phyloP scores from a whole-genome alignment of 2,888 invertebrate genomes.

The Limenitis arthemis region DNA sequence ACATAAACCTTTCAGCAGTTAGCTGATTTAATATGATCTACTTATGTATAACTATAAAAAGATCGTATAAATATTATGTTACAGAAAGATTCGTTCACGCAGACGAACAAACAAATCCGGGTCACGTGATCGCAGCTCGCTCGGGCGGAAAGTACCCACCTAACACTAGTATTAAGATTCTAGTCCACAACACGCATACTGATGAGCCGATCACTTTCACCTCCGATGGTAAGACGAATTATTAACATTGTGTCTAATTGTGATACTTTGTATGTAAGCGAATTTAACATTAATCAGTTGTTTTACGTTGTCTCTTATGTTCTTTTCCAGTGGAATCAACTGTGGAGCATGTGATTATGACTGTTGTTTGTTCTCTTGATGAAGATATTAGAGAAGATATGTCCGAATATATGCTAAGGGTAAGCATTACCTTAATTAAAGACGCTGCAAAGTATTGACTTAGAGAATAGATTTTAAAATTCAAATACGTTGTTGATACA shows the following conservation, averaged over 20 bases:
- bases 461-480: background rate
- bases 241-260: background rate
- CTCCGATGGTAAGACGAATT: slow-evolving; percentile 82
- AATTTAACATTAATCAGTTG: too few species aligned
- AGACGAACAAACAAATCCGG: slow-evolving; percentile 86
- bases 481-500: background rate
- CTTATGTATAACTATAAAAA: background rate
- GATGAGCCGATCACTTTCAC: slow-evolving; percentile 88
- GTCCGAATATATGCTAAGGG: slow-evolving; percentile 76
- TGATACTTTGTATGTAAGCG: background rate
- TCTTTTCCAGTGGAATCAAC: slow-evolving; percentile 83
- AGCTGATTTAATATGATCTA: background rate
- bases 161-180: slow-evolving; percentile 90
- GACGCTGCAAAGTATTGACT: background rate
- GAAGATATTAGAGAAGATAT: slow-evolving; percentile 78
- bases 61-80: slow-evolving; percentile 26
- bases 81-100: slow-evolving; percentile 80
- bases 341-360: slow-evolving; percentile 88
- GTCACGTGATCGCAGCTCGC: slow-evolving; percentile 90
- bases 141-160: slow-evolving; percentile 84
- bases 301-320: background rate
- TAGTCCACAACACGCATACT: slow-evolving; percentile 77
- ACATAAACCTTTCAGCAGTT: background rate
- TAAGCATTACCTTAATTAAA: slow-evolving; percentile 34
- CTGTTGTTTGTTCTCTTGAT: slow-evolving; percentile 86